Conservation (phyloP, 2,888 invertebrate genomes). For the Parnassius mnemosyne region DNA sequence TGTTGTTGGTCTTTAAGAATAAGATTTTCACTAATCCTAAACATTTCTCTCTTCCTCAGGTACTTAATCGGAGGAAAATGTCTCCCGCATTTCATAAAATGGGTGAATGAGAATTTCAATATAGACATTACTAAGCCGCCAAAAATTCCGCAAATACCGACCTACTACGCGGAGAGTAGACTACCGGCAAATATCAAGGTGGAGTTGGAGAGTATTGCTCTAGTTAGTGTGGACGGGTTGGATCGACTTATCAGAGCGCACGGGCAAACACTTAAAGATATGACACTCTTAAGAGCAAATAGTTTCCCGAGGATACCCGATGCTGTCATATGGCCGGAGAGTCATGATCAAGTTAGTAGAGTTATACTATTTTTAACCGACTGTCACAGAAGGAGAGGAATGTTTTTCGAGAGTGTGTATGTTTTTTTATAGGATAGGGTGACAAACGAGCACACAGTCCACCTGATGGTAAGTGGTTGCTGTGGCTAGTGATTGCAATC, state of each 20-base stretch:
- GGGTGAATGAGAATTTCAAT: constrained; percentile 88
- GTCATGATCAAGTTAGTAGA: constrained; percentile 84
- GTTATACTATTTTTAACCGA: no score
- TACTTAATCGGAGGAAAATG: constrained; percentile 87
- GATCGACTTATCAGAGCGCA: constrained; percentile 94
- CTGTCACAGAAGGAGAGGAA: no score
- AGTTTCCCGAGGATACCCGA: constrained; percentile 93
- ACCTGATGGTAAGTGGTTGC: no score
- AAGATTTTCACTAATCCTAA: no score
- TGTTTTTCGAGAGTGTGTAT: no score
- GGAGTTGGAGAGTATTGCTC: constrained; percentile 72
- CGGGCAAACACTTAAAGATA: constrained; percentile 96
- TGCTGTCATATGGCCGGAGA: constrained; percentile 94
- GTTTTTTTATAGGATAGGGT: no score
- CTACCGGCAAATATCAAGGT: constrained; percentile 81
- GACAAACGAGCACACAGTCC: no score
- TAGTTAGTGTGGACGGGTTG: constrained; percentile 83
- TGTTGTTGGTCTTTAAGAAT: no score
- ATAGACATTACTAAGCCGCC: constrained; percentile 75
- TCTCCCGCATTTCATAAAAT: constrained; percentile 89
- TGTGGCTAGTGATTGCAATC: no score
- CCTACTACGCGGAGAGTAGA: constrained; percentile 84
- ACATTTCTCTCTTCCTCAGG: constrained; percentile 64
- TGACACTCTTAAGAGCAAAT: constrained; percentile 87
- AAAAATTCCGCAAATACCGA: constrained; percentile 77